A percentile compares a stretch with the other conserved stretches of the same genome.
These are phyloP conservation scores for Trichacis sp. DNA, from an alignment of 2,888 invertebrate species.

Conservation along the genomic window DNA sequence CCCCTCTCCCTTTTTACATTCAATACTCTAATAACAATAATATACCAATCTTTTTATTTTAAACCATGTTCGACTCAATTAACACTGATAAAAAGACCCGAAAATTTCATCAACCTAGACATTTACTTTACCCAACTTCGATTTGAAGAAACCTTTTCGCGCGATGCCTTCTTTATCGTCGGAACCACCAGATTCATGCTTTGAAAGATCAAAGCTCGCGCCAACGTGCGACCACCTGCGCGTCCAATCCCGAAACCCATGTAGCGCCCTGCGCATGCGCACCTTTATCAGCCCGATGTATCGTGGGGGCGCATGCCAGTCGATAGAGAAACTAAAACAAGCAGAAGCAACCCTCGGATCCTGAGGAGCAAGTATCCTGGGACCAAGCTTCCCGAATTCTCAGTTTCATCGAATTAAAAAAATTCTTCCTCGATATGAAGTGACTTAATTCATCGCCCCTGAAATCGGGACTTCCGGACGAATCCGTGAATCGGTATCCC, in stretches of 20 bases:
- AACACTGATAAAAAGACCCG: too few species aligned
- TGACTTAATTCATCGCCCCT: constrained; percentile 11
- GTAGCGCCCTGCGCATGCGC: constrained; percentile 46
- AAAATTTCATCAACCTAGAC: too few species aligned
- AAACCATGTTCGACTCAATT: too few species aligned
- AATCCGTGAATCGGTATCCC: too few species aligned
- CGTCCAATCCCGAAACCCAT: constrained; percentile 8
- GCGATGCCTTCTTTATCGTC: too few species aligned
- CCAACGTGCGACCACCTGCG: constrained; percentile 18
- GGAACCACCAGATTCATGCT: too few species aligned
- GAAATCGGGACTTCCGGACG: neutral
- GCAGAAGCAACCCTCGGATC: constrained; percentile 50
- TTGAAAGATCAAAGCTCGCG: constrained; percentile 6
- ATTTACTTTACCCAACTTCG: too few species aligned
- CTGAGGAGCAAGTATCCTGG: constrained; percentile 26
- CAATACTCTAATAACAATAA: too few species aligned
- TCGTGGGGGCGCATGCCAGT: constrained; percentile 61
- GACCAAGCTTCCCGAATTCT: neutral
- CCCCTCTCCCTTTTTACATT: too few species aligned
- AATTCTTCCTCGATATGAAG: too few species aligned
- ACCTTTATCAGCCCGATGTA: constrained; percentile 44
- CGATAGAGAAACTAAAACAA: constrained; percentile 54
- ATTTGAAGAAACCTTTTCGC: too few species aligned
- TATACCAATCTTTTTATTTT: too few species aligned
- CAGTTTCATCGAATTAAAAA: constrained; percentile 11